Base-by-base conservation (phyloP, 64 coral and sea anemone species). In the Actinia tenebrosa region DNA sequence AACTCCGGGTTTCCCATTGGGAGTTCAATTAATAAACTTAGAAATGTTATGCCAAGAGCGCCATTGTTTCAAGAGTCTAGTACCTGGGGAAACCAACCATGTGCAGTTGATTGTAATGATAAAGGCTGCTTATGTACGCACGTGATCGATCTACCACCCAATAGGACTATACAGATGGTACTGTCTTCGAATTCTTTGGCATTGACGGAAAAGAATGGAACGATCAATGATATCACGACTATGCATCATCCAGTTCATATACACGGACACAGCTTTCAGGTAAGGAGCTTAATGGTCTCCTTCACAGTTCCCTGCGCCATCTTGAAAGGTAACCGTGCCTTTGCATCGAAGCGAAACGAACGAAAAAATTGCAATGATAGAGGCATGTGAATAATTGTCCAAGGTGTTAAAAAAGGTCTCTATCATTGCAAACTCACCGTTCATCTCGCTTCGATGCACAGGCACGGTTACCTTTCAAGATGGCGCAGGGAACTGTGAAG, bases 151-250 rank as follows among this genome's bases (percentile, higher is more conserved):
- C 55, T 94, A 23, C 92, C 92, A 60, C 17, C 77, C 47, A 94
- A 94, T 64, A 89, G 71, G 80, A 94, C 84, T 22, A 52, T 94
- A 37, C 92, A 94, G 85, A 55, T 89, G 53, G 92, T 89, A 8
- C 27, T 94, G 59, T 89, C 87, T 64, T 90, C 92, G 5, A 75
- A 90, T 44, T 27, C 19, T 22, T 14, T 82, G 61, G 19, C 30
- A 10, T 45, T 22, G 15, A 37, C 53, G 46, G 7, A 64, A 18
- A 52, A 80, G 1, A 53, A 17, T 50, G 75, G 53, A 84, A 43
- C 37, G 16, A 26, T 78, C 45, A 63, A 37, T 15, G 53, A 15
- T n/a, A n/a, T 27, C 18, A 59, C 68, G 17, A 61, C 62, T 16
- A 54, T 77, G 45, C 88, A 94, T 83, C 88, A 94, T 45, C 88